Base-by-base conservation (phyloP, 2,888 invertebrate species). In the Harmothoe impar region DNA sequence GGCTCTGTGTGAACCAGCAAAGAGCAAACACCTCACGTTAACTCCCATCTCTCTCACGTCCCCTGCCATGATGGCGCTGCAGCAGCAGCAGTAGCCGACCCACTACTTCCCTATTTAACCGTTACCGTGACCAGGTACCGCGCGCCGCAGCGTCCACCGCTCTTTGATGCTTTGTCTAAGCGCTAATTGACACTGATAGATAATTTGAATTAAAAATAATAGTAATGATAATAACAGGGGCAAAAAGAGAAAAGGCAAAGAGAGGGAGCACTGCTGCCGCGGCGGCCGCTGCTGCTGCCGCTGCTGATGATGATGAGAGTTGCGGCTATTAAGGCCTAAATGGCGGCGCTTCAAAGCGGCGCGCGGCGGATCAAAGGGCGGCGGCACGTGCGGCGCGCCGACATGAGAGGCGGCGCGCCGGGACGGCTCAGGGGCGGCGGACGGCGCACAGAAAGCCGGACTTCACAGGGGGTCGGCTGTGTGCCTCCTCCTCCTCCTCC, bases 131-230 rank as follows among this genome's bases (percentile, higher is more conserved):
- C 62, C 62, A 62, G 62, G 62, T 62, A 62, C 62, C 62, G 20
- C 62, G 62, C 20, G 62, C 62, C 62, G 62, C 62, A 43, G 43
- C 43, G 43, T 43, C 43, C 43, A 43, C 62, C 62, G 20, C 7
- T 3, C 62, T 62, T 62, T 62, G 62, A 62, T 62, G 62, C 62
- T 81, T 81, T 81, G 81, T 81, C 43, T 43, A 43, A 20, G 81
- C 33, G 52, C 89, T 89, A 89, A 89, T 89, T 89, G 89, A 23
- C 78, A 0, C 43, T 35, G 77, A 78, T 25, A 52, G 89, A 89
- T 89, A 89, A 89, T 89, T 89, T 89, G 89, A 89, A 89, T 89
- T 89, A 89, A 77, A 89, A 89, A 89, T 81, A 81, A 81, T 81
- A 81, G 33, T 81, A 33, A 43, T 81, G 33, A 43, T 81, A 81